Conservation (phyloP, 64 coral and sea anemone species). For the Porites australiensis region DNA sequence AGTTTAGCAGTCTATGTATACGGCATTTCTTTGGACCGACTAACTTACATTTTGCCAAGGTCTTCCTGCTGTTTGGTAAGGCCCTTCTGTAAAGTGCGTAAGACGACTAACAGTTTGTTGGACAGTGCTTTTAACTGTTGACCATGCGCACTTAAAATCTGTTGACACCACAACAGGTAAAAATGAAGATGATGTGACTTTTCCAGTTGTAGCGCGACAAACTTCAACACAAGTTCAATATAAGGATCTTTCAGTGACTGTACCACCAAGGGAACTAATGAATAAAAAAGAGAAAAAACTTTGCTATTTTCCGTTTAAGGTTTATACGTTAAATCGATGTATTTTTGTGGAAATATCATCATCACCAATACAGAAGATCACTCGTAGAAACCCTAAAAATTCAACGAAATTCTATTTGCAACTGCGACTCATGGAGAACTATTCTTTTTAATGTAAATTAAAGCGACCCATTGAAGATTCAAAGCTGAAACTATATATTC, state of each 20-base stretch:
- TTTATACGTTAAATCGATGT: too few relatives aligned
- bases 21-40: not conserved
- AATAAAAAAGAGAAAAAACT: not conserved
- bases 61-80: slow-evolving; percentile 91
- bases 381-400: too few relatives aligned
- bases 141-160: slow-evolving; percentile 87
- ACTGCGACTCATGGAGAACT: too few relatives aligned
- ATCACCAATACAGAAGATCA: too few relatives aligned
- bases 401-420: too few relatives aligned
- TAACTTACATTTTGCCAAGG: slow-evolving; percentile 88
- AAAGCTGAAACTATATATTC: too few relatives aligned
- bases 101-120: slow-evolving; percentile 68
- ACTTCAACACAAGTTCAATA: slow-evolving; percentile 83
- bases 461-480: too few relatives aligned
- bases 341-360: too few relatives aligned
- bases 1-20: not conserved
- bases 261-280: slow-evolving; percentile 82
- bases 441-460: too few relatives aligned
- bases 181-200: slow-evolving; percentile 88
- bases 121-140: slow-evolving; percentile 71
- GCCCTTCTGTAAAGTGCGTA: slow-evolving; percentile 92
- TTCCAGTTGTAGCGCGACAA: slow-evolving; percentile 87
- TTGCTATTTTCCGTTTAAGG: too few relatives aligned
- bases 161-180: slow-evolving; percentile 91
- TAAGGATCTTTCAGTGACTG: slow-evolving; percentile 73